Evolutionary conservation across 2,113 vertebrate species (phyloP), one percentile per base, ranked within the genome.

Genomic region (Macheiramphus alcinus): DNA sequence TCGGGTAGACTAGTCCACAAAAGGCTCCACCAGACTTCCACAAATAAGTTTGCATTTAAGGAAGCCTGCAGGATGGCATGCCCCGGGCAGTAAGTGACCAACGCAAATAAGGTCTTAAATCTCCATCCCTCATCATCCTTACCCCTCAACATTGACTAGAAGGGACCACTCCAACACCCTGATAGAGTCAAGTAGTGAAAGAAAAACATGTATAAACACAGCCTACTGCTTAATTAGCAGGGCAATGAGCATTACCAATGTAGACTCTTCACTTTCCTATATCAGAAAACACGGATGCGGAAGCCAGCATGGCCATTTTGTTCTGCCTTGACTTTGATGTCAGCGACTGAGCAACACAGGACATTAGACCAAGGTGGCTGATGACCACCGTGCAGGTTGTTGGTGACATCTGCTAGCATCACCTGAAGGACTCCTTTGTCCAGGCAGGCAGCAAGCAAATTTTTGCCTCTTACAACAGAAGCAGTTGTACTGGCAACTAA

Each of bases 11-110:
- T 40, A 66, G 93, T 43, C 78, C 93, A 93, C 94, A 97, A 92
- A 98, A 96, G 93, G 73, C 91, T 94, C 53, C 81, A 62, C 40
- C 92, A 97, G 97, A 96, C 97, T 94, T 97, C 70, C 83, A 96
- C 92, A 97, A 98, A 96, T 52, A 96, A 58, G 82, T 81, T 84
- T 88, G 40, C 48, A 43, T 87, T 97, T 92, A 92, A 97, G 94
- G 93, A 95, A 92, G 66, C 62, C 84, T 83, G 70, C 45, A 88
- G 92, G 62, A 50, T 91, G 42, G 74, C 53, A 31, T 74, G 76
- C 65, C 47, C 18, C 34, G n/a, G 75, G 88, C 85, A 97, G 48
- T 45, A 92, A 95, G 89, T 71, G 91, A 96, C 89, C 94, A 94
- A 50, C 36, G 87, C 68, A 97, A 92, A 97, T 40, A 93, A 91